Percentiles rank a stretch among this genome's conserved stretches.
Conservation (phyloP, 2,888 invertebrate species). For the Gerosis bhagava region DNA sequence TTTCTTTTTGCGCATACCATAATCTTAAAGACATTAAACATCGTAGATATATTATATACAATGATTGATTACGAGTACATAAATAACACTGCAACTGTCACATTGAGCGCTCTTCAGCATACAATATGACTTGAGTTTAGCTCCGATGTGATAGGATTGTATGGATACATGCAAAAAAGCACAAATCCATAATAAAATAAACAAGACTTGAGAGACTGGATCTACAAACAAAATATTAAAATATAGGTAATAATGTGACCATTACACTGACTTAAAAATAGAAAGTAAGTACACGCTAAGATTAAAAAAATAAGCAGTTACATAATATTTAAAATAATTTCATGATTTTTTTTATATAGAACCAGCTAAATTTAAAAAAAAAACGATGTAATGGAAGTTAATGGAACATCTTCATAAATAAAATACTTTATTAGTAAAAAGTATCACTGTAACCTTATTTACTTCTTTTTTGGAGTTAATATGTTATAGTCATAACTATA, state of each 20-base stretch:
- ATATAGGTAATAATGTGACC: neutral
- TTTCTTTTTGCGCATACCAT: slow-evolving; percentile 19
- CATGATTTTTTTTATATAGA: too few species aligned
- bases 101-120: too few species aligned
- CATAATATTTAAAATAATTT: too few species aligned
- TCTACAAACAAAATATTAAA: neutral
- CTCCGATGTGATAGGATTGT: slow-evolving; percentile 1
- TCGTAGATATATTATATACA: slow-evolving; percentile 24
- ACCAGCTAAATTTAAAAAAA: too few species aligned
- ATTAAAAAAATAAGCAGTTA: too few species aligned
- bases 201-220: slow-evolving; percentile 13
- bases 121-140: slow-evolving; percentile 20
- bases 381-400: too few species aligned
- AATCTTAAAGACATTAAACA: slow-evolving; percentile 23
- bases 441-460: too few species aligned
- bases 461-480: too few species aligned
- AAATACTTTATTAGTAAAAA: too few species aligned
- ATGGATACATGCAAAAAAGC: slow-evolving; percentile 2
- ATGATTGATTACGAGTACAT: slow-evolving; percentile 21
- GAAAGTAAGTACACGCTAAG: slow-evolving; percentile 3
- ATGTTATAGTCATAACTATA: too few species aligned
- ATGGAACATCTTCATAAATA: too few species aligned
- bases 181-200: slow-evolving; percentile 1
- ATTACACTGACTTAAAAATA: neutral
- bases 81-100: slow-evolving; percentile 20